Conservation (phyloP, 2,797 vertebrate genomes). For the Spatula clypeata region DNA sequence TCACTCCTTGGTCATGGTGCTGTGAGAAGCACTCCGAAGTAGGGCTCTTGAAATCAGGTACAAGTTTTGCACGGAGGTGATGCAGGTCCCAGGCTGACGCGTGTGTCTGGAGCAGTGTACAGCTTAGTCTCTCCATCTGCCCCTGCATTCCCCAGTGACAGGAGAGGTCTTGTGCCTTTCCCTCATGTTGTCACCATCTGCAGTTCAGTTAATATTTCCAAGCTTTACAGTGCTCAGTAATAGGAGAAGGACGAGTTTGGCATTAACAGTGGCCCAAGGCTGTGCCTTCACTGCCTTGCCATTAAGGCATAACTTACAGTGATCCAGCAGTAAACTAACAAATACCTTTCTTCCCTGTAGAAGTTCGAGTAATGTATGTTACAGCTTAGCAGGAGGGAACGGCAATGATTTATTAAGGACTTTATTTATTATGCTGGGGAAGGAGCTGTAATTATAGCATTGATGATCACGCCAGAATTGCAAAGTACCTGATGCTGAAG, state of each 20-base stretch:
- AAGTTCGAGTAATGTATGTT: not conserved
- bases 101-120: accelerated
- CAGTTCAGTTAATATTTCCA: not conserved
- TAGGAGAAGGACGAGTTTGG: slow-evolving; percentile 28
- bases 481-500: slow-evolving; percentile 24
- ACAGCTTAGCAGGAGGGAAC: slow-evolving; percentile 9
- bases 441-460: slow-evolving; percentile 46
- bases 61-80: not conserved
- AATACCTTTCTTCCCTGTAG: not conserved
- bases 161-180: not conserved
- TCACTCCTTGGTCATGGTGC: not conserved
- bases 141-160: not conserved
- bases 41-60: not conserved
- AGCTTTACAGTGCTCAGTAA: not conserved
- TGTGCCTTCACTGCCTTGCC: slow-evolving; percentile 15
- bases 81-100: not conserved
- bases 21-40: not conserved
- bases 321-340: slow-evolving; percentile 13
- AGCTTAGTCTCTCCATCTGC: not conserved
- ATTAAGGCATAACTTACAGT: not conserved
- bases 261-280: slow-evolving; percentile 40
- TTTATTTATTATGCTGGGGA: slow-evolving; percentile 43
- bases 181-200: slow-evolving; percentile 5
- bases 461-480: slow-evolving; percentile 48
- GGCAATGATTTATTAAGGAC: slow-evolving; percentile 52